These are phyloP conservation scores for Ardeotis arabs DNA, from an alignment of 2,113 vertebrate genomes.

Conservation along the genomic window DNA sequence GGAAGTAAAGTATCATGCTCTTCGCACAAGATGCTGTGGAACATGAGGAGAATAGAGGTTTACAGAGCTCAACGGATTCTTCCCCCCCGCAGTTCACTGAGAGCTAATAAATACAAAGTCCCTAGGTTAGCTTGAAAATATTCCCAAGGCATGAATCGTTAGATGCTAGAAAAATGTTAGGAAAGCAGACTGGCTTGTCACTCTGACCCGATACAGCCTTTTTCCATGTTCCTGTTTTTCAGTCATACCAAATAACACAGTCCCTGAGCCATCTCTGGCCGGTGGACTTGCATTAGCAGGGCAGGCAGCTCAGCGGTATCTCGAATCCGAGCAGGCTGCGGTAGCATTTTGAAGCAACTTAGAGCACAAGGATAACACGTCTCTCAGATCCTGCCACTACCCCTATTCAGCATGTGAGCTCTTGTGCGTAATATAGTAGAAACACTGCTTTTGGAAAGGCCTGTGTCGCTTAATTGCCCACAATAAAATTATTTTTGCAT, in stretches of 20 bases:
- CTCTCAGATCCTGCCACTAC: not conserved
- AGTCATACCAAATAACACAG: not conserved
- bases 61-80: not conserved
- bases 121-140: not conserved
- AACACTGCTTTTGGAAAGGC: rapidly evolving
- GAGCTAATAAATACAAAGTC: not conserved
- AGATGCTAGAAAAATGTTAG: not conserved
- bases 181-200: not conserved
- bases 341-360: not conserved
- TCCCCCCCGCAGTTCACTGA: rapidly evolving
- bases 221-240: not conserved
- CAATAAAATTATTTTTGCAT: not conserved
- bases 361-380: not conserved
- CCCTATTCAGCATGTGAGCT: not conserved
- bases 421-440: rapidly evolving
- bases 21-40: not conserved
- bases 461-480: not conserved
- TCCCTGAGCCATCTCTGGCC: rapidly evolving
- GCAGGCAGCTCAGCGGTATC: rapidly evolving
- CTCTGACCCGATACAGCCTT: not conserved
- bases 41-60: not conserved
- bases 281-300: rapidly evolving
- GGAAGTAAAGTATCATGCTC: not conserved
- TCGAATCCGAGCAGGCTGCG: rapidly evolving
- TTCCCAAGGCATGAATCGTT: rapidly evolving